Evolutionary conservation across 2,888 invertebrate species (phyloP), one percentile per base, ranked within the genome.

Genomic region (Cremastinae sp.): DNA sequence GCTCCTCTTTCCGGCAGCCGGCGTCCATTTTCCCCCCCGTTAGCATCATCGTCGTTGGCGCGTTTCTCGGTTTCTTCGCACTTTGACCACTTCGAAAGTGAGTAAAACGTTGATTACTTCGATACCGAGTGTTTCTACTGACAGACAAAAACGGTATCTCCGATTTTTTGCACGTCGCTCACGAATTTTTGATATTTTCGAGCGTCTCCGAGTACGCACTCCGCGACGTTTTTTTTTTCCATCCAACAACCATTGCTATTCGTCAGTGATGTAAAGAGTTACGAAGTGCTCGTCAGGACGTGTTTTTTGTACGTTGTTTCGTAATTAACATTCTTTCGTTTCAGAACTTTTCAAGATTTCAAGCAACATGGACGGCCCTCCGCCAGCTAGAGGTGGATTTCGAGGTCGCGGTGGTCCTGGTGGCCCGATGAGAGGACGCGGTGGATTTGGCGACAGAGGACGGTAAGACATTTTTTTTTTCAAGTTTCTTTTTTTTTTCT

Each of bases 1-100:
- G 84, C 82, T 85, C 81, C 83, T 84, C 81, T 84, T 87, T 87
- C 87, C 87, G 86, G 82, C 76, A 78, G 74, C 85, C 87, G 86
- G 86, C 87, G 84, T 87, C 88, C 88, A 87, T 88, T 88, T 87
- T 87, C 81, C 81, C 82, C 82, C 80, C 80, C 79, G 78, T 78
- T 78, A 47, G 79, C 78, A 81, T 79, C 81, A 79, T 75, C 72
- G 68, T 73, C 59, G 69, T 84, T 82, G 81, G 83, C 82, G 83
- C 83, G 79, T 80, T 78, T 78, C 64, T 74, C 34, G 38, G 68
- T 81, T 77, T 77, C 78, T 74, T 74, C 78, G 70, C 74, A 76
- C 45, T 79, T 76, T 64, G 62, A 22, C 72, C n/a, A 47, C 45
- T 53, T 61, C n/a, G 77, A 81, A 18, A 64, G 84, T 85, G 74